phyloP scores from a whole-genome alignment of 53 echinoderm and acorn worm genomes.

The Echinometra lucunter region DNA sequence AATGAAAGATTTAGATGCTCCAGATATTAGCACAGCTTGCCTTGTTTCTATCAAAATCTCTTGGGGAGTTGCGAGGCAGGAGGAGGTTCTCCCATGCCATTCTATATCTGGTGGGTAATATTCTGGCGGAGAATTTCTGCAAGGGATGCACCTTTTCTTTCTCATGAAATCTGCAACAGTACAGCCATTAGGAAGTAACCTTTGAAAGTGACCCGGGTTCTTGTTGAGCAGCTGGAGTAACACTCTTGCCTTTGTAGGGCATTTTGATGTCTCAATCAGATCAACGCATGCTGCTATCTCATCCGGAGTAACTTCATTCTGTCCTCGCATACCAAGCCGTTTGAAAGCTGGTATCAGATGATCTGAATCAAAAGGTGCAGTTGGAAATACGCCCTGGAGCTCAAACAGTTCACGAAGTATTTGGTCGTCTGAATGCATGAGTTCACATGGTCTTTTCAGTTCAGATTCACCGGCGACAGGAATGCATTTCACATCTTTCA shows the following conservation, averaged over 20 bases:
- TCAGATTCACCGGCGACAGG: neutral
- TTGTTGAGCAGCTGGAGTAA: neutral
- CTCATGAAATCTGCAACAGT: constrained; percentile 13
- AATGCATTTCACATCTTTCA: constrained; percentile 60
- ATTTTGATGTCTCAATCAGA: neutral
- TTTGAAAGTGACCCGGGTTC: neutral
- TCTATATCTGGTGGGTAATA: constrained; percentile 21
- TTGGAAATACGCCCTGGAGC: constrained; percentile 72
- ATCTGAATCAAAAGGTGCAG: neutral
- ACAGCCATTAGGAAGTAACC: neutral
- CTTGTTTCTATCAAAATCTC: constrained; percentile 7
- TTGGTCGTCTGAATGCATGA: neutral
- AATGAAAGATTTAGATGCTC: constrained; percentile 8
- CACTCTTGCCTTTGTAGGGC: neutral
- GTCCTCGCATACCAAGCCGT: constrained; percentile 47
- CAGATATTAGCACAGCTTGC: neutral
- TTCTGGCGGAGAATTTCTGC: neutral
- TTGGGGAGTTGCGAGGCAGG: constrained; percentile 16
- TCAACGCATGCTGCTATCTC: constrained; percentile 16
- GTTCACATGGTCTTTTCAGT: neutral
- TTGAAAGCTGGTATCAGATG: constrained; percentile 23
- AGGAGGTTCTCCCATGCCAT: neutral
- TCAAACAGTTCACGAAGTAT: constrained; percentile 65
- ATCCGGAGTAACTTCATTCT: neutral
- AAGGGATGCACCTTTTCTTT: constrained; percentile 31